Evolutionary conservation across 2,113 vertebrate species (phyloP).

Genomic region (Crotalus helleri): DNA sequence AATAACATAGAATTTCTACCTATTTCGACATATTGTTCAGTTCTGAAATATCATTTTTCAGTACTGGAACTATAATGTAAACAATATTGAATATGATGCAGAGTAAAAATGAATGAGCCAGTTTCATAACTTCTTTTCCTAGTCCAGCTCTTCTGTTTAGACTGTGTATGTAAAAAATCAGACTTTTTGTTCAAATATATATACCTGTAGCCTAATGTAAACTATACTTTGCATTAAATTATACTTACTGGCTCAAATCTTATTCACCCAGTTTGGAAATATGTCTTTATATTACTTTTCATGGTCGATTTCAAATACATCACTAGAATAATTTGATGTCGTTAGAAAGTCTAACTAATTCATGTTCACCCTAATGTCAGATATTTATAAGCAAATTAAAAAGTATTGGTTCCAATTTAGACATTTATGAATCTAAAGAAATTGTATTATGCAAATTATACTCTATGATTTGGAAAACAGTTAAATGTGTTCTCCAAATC

Average conservation of each 20-base stretch:
- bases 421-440: neutral
- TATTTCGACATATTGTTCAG: neutral
- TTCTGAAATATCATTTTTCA: neutral
- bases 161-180: neutral
- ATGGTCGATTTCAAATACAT: neutral
- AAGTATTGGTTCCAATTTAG: neutral
- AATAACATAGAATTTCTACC: neutral
- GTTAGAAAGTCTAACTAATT: neutral
- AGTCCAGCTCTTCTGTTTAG: neutral
- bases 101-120: neutral
- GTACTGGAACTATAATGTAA: neutral
- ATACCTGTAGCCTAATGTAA: neutral
- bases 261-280: neutral
- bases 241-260: neutral
- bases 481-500: neutral
- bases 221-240: neutral
- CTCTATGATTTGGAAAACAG: neutral
- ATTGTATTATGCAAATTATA: neutral
- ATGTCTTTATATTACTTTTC: neutral
- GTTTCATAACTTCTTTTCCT: neutral
- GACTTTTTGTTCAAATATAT: neutral
- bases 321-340: neutral
- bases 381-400: neutral
- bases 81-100: neutral
- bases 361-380: neutral